Evolutionary conservation across 1,140 invertebrate genomes (phyloP).

Genomic region (Scaptomyza hsui): DNA sequence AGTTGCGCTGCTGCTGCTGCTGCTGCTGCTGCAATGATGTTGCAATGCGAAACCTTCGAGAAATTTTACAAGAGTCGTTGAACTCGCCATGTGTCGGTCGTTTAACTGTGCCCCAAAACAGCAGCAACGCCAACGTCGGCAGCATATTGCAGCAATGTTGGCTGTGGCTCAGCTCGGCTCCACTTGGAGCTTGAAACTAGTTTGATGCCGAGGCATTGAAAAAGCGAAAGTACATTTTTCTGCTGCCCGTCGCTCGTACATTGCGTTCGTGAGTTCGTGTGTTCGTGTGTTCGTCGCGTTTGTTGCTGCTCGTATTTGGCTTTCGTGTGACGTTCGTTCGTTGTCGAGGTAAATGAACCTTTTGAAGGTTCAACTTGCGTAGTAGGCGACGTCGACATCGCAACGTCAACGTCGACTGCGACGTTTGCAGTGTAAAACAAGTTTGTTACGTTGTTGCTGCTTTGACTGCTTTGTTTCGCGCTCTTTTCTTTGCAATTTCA

Average conservation of each 20-base stretch:
- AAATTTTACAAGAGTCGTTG: conserved; percentile 83
- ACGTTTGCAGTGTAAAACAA: conserved; percentile 66
- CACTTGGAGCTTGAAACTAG: conserved; percentile 71
- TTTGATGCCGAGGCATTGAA: conserved; percentile 83
- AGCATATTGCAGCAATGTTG: conserved; percentile 52
- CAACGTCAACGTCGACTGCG: background rate
- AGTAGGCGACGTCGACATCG: conserved; percentile 50
- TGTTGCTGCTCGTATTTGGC: conserved; percentile 37
- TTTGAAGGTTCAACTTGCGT: conserved; percentile 84
- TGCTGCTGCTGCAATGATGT: conserved; percentile 57
- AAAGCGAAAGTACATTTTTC: conserved; percentile 83
- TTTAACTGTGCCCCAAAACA: conserved; percentile 64
- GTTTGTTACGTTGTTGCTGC: conserved; percentile 69
- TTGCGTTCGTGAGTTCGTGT: conserved; percentile 13
- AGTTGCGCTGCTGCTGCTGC: conserved; percentile 54
- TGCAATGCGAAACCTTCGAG: conserved; percentile 83
- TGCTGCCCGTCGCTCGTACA: conserved; percentile 39
- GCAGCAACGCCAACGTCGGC: conserved; percentile 18
- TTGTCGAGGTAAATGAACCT: conserved; percentile 83
- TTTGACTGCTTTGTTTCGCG: conserved; percentile 46
- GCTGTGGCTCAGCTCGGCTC: conserved; percentile 44
- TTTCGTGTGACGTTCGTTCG: conserved; percentile 38
- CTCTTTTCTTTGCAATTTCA: conserved; percentile 78
- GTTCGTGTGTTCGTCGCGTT: conserved; percentile 29
- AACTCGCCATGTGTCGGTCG: conserved; percentile 64